Percentiles rank a stretch among this genome's conserved stretches.
Evolutionary conservation across 2,888 invertebrate species (phyloP).

Genomic region (Clepsis dumicolana): DNA sequence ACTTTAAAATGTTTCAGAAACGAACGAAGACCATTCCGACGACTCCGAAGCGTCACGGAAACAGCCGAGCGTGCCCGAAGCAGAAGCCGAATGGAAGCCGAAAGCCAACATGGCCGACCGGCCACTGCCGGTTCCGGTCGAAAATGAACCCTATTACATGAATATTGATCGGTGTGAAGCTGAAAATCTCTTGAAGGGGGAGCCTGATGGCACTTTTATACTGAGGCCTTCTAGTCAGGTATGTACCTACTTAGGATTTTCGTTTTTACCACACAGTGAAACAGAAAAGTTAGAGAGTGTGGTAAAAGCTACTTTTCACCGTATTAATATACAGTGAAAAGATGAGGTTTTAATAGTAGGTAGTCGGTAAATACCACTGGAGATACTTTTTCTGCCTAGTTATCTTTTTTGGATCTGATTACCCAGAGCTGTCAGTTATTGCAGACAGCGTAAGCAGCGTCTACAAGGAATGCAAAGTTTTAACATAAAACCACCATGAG

Average conservation of each 20-base stretch:
- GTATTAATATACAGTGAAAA: no score
- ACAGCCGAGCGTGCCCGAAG: conserved; percentile 45
- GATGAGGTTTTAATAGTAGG: no score
- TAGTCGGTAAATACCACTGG: no score
- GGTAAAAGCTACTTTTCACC: no score
- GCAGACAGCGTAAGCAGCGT: no score
- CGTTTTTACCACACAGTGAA: no score
- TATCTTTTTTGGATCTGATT: no score
- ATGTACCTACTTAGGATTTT: not conserved
- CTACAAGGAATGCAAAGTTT: no score
- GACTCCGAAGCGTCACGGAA: conserved; percentile 63
- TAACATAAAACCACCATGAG: no score
- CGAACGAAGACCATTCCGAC: conserved; percentile 67
- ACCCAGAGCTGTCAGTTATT: no score
- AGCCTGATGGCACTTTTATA: conserved; percentile 87
- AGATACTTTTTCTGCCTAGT: no score
- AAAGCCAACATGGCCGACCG: conserved; percentile 74
- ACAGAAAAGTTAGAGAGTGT: no score
- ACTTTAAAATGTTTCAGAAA: conserved; percentile 60
- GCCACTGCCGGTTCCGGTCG: conserved; percentile 82
- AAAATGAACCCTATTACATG: conserved; percentile 86
- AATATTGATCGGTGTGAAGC: conserved; percentile 82
- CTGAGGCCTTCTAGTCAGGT: conserved; percentile 85
- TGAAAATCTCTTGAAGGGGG: conserved; percentile 81
- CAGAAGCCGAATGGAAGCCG: conserved; percentile 46